Base-by-base conservation (phyloP, 2,113 vertebrate species). In the Ariopsis seemanni region DNA sequence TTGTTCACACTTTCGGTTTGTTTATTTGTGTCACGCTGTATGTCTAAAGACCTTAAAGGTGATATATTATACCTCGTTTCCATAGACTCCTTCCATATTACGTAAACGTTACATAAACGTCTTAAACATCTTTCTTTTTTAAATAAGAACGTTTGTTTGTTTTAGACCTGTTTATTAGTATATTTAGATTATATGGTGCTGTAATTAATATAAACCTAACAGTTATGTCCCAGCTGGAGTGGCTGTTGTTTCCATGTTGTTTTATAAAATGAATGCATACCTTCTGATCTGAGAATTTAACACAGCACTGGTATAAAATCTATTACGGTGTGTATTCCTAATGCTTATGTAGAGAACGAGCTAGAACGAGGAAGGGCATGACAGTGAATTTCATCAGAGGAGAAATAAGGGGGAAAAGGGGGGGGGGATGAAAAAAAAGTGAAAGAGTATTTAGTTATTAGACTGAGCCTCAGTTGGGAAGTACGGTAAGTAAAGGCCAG, bases 401-500 rank as follows among this genome's bases (percentile, higher is more conserved):
- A 77, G 22, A 20, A 72, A 27, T 50, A 11, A 27, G 30, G 69
- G 15, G 14, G 27, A n/a, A 15, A 42, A 30, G 72, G 17, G 1
- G 17, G 20, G 60, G 7, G n/a, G 34, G 50, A 67, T 77, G 42
- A 22, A 27, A 25, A 60, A 79, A 89, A 86, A 85, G 48, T 86
- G 87, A 85, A 72, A 86, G 30, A 27, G 20, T 27, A 53, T 91
- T 92, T 88, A 90, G 89, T 91, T 91, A 91, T 93, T 91, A 91
- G 90, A 91, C 86, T 58, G 57, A 85, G 89, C 90, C 89, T 91
- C 83, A 85, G 87, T 63, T 86, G 89, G 78, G 82, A 83, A 87
- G 91, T n/a, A n/a, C n/a, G n/a, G n/a, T 92, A 92, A 93, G 93
- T 90, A 93, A 94, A 93, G 92, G 91, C 91, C 88, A 91, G 86